A percentile compares a stretch with the other conserved stretches of the same genome.
Conservation (phyloP, 1,140 invertebrate genomes). For the Megalopta genalis region DNA sequence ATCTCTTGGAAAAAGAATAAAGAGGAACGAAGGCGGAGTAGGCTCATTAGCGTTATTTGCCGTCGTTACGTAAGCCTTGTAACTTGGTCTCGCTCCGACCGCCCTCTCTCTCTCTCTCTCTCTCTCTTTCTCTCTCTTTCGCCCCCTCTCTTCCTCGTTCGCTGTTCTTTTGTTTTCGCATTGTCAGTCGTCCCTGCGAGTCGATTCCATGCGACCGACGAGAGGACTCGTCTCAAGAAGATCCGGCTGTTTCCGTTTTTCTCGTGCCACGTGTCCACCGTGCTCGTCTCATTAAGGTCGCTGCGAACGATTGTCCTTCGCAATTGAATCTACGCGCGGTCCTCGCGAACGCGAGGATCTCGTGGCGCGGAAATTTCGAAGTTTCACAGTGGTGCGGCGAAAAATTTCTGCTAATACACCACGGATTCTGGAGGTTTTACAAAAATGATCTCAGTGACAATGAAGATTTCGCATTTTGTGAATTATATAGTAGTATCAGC, state of each 20-base stretch:
- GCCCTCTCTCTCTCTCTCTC: background rate
- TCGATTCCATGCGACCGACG: constrained; percentile 9
- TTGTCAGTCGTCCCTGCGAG: constrained; percentile 6
- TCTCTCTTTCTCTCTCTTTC: background rate
- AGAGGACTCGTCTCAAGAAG: background rate
- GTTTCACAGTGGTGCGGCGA: background rate
- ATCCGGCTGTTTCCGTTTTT: background rate
- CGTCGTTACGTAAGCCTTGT: constrained; percentile 76
- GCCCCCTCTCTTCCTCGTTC: background rate
- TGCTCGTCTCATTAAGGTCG: constrained; percentile 17
- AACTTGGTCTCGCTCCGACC: constrained; percentile 41
- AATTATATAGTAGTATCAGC: too few relatives aligned
- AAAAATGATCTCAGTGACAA: too few relatives aligned
- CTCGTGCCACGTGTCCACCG: background rate
- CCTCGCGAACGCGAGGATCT: too few relatives aligned
- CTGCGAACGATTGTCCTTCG: background rate
- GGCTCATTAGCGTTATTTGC: constrained; percentile 80
- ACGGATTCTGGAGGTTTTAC: too few relatives aligned
- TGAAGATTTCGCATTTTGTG: too few relatives aligned
- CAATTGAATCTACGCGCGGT: background rate
- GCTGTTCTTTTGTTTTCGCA: constrained; percentile 21
- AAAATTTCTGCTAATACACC: too few relatives aligned
- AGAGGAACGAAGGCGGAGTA: constrained; percentile 67
- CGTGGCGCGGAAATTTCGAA: background rate
- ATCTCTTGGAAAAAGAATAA: constrained; percentile 30